Evolutionary conservation across 2,797 vertebrate species (phyloP), one percentile per base, ranked within the genome.

Genomic region (Pelochelys cantorii): DNA sequence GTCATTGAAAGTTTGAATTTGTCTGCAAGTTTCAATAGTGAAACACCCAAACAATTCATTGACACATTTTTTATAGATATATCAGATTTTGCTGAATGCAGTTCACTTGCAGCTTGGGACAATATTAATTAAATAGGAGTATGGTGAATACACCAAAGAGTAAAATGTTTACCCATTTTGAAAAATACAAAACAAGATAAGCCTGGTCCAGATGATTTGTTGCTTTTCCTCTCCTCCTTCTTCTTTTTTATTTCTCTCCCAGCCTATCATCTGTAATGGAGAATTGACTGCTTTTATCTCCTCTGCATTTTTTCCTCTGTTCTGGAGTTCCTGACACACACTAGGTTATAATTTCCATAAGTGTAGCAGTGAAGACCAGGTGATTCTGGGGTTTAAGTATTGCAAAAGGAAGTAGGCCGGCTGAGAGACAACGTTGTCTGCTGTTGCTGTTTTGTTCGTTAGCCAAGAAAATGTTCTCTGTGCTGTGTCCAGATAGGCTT

Each of bases 151-250:
- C 29, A 18, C 0, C 3, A 34, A 93, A 53, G 71, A 87, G 84
- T 52, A 87, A n/a, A 83, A 9, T 85, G 86, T 86, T 42, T 87
- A 71, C 53, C 22, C 5, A 93, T 80, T 17, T 79, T 54, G 81
- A 79, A 94, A 94, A 91, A 75, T 81, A 79, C 17, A 91, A 89
- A 81, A 11, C 23, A 60, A 82, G 12, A 27, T 90, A 31, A 31
- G 34, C 4, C 8, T 29, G 25, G 11, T 81, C 62, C 80, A 62
- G 80, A 62, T 13, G 68, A 71, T 71, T 2, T 71, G 23, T 25
- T 27, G 42, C 65, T 68, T n/a, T 68, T 11, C 31, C 62, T 68
- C 29, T 62, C 27, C 31, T 68, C 18, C 14, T 34, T 9, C 34
- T 29, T 25, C 31, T 48, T 25, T 37, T 60, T 48, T 12, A 48